These are phyloP conservation scores for Caenorhabditis virilis DNA, from an alignment of 2,888 invertebrate genomes.

Conservation along the genomic window DNA sequence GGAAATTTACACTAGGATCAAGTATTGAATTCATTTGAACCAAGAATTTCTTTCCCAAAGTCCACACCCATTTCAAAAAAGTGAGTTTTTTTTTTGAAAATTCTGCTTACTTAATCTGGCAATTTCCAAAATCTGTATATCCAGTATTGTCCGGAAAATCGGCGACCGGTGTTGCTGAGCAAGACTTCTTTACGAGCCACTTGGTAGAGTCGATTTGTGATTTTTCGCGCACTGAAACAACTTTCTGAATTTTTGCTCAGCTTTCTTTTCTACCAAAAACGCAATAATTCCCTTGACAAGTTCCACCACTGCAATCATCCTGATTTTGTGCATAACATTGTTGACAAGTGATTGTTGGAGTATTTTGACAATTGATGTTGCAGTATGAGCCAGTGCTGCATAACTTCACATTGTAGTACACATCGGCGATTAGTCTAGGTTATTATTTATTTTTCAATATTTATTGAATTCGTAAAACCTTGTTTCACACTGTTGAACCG, in stretches of 20 bases:
- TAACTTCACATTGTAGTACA: conserved; percentile 39
- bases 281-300: conserved; percentile 40
- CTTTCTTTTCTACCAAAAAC: conserved; percentile 17
- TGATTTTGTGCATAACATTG: conserved; percentile 27
- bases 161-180: conserved; percentile 18
- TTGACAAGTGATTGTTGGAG: conserved; percentile 27
- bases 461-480: neutral
- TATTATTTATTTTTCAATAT: neutral
- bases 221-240: conserved; percentile 16
- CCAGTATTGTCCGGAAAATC: conserved; percentile 32
- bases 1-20: no score
- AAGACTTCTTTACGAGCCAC: conserved; percentile 34
- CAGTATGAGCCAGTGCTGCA: conserved; percentile 38
- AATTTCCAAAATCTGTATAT: conserved; percentile 23
- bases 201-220: conserved; percentile 13
- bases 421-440: conserved; percentile 30
- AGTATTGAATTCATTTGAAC: neutral
- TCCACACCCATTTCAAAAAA: neutral
- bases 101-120: conserved; percentile 30
- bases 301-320: conserved; percentile 36
- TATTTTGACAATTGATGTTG: conserved; percentile 8
- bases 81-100: neutral
- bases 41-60: neutral
- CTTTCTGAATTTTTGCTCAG: neutral
- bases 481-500: conserved; percentile 30